Percentiles rank a stretch among this genome's conserved stretches.
phyloP scores from a whole-genome alignment of 2,113 vertebrate genomes.

The Fregata magnificens region DNA sequence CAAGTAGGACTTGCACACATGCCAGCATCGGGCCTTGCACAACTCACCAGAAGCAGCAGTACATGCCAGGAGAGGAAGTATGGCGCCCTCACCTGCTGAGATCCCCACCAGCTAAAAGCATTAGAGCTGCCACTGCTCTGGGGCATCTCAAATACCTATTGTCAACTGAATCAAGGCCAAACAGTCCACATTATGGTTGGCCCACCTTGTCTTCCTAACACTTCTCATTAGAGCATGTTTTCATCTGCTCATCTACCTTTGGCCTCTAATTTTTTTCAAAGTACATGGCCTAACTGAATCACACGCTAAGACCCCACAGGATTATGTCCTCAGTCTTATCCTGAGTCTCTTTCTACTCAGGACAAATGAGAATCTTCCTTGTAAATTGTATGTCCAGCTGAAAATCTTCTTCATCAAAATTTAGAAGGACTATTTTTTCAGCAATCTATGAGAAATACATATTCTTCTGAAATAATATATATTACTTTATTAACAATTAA shows the following conservation, averaged over 20 bases:
- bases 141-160: not conserved
- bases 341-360: not conserved
- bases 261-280: not conserved
- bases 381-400: not conserved
- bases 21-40: not conserved
- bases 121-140: not conserved
- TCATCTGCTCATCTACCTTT: not conserved
- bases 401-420: not conserved
- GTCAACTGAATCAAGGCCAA: not conserved
- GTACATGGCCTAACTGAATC: not conserved
- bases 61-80: not conserved
- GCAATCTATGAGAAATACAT: not conserved
- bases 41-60: not conserved
- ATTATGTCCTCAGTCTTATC: not conserved
- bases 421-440: not conserved
- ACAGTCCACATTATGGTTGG: not conserved
- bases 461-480: not conserved
- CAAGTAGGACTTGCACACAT: fast-evolving
- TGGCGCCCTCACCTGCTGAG: not conserved
- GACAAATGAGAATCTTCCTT: not conserved
- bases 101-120: not conserved
- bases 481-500: not conserved
- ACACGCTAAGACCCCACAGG: not conserved
- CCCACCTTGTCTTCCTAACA: not conserved
- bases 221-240: not conserved